Evolutionary conservation across 2,888 invertebrate species (phyloP).

Genomic region (Limnephilus lunatus): DNA sequence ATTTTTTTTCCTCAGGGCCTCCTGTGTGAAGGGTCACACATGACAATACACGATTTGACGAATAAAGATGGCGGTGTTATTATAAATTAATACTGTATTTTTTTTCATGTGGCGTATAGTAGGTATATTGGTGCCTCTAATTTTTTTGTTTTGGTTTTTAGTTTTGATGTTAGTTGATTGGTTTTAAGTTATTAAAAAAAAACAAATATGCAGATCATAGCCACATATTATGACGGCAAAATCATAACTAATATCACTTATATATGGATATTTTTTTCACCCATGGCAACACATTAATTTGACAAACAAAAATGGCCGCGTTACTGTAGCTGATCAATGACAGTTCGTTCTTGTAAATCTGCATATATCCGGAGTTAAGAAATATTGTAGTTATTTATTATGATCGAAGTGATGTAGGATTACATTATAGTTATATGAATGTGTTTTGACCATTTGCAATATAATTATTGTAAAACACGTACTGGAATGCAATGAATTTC

Average conservation of each 20-base stretch:
- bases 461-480: neutral
- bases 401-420: neutral
- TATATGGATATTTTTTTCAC: too few species aligned
- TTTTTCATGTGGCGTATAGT: rapidly evolving
- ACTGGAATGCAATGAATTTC: neutral
- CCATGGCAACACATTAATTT: neutral
- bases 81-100: too few species aligned
- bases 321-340: neutral
- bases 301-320: neutral
- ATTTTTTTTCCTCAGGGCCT: too few species aligned
- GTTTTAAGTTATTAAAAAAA: too few species aligned
- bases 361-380: neutral
- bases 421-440: neutral
- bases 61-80: too few species aligned
- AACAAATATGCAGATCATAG: too few species aligned
- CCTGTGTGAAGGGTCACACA: too few species aligned
- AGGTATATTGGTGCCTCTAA: too few species aligned
- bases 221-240: too few species aligned
- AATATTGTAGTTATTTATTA: neutral
- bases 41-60: too few species aligned
- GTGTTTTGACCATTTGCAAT: neutral
- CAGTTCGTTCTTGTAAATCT: neutral
- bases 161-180: too few species aligned
- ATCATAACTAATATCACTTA: neutral
- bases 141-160: too few species aligned